Evolutionary conservation across 2,888 invertebrate genomes (phyloP).

Genomic region (Amblyjoppa proteus): DNA sequence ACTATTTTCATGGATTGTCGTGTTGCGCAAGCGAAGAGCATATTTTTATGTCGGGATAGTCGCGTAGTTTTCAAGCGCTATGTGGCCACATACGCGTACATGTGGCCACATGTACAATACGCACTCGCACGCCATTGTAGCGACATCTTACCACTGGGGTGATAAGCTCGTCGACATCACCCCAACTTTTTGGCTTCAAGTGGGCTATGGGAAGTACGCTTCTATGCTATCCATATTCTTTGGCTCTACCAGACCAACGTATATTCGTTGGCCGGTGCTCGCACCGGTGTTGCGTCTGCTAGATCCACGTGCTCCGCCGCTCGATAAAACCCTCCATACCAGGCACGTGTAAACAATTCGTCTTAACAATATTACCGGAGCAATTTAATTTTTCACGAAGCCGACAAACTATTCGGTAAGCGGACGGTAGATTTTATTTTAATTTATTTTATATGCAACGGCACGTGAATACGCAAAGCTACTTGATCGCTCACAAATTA

Average conservation of each 20-base stretch:
- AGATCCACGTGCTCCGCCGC: constrained; percentile 21
- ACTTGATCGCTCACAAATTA: constrained; percentile 7
- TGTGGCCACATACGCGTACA: no score
- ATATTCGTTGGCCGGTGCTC: background rate
- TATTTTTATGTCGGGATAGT: background rate
- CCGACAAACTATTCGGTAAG: background rate
- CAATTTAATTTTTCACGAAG: background rate
- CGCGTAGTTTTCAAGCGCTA: background rate
- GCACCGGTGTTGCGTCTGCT: constrained; percentile 29
- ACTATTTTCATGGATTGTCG: background rate
- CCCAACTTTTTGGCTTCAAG: no score
- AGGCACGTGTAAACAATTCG: background rate
- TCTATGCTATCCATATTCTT: no score
- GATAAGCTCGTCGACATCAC: no score
- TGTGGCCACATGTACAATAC: no score
- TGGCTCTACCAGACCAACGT: background rate
- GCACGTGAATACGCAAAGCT: background rate
- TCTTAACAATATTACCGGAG: background rate
- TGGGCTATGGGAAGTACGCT: no score
- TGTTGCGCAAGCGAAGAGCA: background rate
- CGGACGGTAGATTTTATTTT: background rate
- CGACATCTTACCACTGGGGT: no score
- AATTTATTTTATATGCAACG: background rate
- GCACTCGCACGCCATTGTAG: no score
- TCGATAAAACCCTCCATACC: background rate